Conservation (phyloP, 1,140 invertebrate genomes). For the Lordiphosa mommai region DNA sequence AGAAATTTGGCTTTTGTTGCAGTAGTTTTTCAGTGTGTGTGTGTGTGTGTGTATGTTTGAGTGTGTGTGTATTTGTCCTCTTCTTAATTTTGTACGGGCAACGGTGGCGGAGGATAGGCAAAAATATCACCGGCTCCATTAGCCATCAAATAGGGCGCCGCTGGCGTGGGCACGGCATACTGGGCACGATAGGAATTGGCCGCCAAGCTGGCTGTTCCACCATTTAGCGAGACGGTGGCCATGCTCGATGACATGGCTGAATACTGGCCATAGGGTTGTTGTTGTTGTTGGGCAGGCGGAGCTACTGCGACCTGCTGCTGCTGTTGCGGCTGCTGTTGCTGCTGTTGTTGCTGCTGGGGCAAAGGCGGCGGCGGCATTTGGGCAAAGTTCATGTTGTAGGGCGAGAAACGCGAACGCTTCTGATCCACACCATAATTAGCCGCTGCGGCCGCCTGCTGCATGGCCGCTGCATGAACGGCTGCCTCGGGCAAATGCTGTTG, state of each 20-base stretch:
- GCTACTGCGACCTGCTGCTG: slow-evolving; percentile 27
- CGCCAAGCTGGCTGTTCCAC: slow-evolving; percentile 26
- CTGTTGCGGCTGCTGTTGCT: slow-evolving; percentile 19
- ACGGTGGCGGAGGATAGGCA: slow-evolving; percentile 71
- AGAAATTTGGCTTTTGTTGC: slow-evolving; percentile 27
- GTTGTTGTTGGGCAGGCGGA: slow-evolving; percentile 24
- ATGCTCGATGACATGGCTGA: slow-evolving; percentile 60
- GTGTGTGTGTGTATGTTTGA: neutral
- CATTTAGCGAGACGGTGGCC: slow-evolving; percentile 62
- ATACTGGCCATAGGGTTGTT: slow-evolving; percentile 57
- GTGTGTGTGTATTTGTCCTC: neutral
- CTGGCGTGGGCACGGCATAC: slow-evolving; percentile 55
- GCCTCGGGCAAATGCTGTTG: slow-evolving; percentile 35
- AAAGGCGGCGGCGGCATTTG: slow-evolving; percentile 60
- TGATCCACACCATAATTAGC: slow-evolving; percentile 57
- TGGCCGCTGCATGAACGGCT: slow-evolving; percentile 22
- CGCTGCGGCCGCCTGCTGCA: slow-evolving; percentile 18
- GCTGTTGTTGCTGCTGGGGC: slow-evolving; percentile 37
- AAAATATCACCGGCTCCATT: slow-evolving; percentile 44
- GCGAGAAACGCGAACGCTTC: slow-evolving; percentile 59
- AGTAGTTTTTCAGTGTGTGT: slow-evolving; percentile 6
- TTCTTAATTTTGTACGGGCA: slow-evolving; percentile 75
- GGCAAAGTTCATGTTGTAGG: slow-evolving; percentile 53
- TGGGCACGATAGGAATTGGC: slow-evolving; percentile 35
- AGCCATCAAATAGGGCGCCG: slow-evolving; percentile 65